Conservation (phyloP, 2,888 invertebrate genomes). For the Lordiphosa andalusiaca region DNA sequence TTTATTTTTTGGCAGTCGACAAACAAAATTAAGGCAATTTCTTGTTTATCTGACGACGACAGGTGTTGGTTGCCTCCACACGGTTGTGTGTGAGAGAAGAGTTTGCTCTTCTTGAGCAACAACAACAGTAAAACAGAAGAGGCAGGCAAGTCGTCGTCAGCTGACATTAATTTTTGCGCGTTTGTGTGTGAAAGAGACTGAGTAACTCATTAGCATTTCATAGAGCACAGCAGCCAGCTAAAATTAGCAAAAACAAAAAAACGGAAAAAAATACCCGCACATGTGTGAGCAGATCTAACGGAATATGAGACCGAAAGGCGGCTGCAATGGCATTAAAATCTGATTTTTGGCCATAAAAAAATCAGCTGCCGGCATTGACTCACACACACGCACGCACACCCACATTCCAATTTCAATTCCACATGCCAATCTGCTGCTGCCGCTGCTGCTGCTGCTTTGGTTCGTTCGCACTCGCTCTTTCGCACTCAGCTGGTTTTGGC, state of each 20-base stretch:
- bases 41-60: slow-evolving; percentile 32
- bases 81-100: slow-evolving; percentile 18
- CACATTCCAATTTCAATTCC: slow-evolving; percentile 9
- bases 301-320: slow-evolving; percentile 63
- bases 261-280: background rate
- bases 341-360: slow-evolving; percentile 16
- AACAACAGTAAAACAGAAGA: slow-evolving; percentile 38
- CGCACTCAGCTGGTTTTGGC: slow-evolving; percentile 57
- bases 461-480: slow-evolving; percentile 63
- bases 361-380: slow-evolving; percentile 30
- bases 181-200: slow-evolving; percentile 5
- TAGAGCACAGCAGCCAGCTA: slow-evolving; percentile 18
- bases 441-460: slow-evolving; percentile 32
- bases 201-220: slow-evolving; percentile 16
- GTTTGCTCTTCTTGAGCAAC: slow-evolving; percentile 13
- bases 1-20: slow-evolving; percentile 40
- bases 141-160: slow-evolving; percentile 40
- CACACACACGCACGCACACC: slow-evolving; percentile 25
- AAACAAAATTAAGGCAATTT: slow-evolving; percentile 31
- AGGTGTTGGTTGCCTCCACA: slow-evolving; percentile 27
- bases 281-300: slow-evolving; percentile 37
- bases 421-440: slow-evolving; percentile 27
- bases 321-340: slow-evolving; percentile 25
- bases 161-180: slow-evolving; percentile 48
- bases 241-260: slow-evolving; percentile 30